phyloP scores from a whole-genome alignment of 1,140 invertebrate species.

The Drosophila gunungcola region DNA sequence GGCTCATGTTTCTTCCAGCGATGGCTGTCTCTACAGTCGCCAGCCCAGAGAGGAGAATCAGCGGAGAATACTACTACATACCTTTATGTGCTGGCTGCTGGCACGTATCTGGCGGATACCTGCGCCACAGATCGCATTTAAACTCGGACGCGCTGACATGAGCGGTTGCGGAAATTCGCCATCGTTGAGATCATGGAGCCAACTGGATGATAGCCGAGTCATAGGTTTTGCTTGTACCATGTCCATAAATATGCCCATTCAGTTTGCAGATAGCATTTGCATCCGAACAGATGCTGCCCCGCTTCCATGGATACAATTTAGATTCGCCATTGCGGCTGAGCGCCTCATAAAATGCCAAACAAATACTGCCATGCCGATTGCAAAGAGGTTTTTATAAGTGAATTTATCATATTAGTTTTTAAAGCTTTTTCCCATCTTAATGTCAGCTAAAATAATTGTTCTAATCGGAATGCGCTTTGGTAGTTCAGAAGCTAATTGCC shows the following conservation, averaged over 20 bases:
- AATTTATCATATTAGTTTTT: conserved; percentile 18
- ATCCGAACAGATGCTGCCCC: conserved; percentile 10
- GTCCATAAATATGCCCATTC: conserved; percentile 41
- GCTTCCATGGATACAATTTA: conserved; percentile 8
- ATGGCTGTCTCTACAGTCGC: conserved; percentile 16
- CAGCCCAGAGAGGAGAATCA: not conserved
- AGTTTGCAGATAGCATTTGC: conserved; percentile 17
- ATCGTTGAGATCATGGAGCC: conserved; percentile 35
- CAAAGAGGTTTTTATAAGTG: conserved; percentile 2
- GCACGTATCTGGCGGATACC: conserved; percentile 17
- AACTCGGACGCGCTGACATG: conserved; percentile 33
- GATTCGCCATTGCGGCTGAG: conserved; percentile 12
- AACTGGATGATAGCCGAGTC: conserved; percentile 35
- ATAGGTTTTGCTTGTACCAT: conserved; percentile 23
- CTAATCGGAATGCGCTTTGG: conserved; percentile 30
- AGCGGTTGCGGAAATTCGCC: conserved; percentile 39
- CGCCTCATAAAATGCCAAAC: conserved; percentile 12
- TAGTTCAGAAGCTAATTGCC: conserved; percentile 9
- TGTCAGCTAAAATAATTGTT: conserved; percentile 13
- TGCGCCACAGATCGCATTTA: conserved; percentile 33
- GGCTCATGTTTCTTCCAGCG: conserved; percentile 71
- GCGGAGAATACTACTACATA: not conserved
- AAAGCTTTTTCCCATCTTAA: not conserved
- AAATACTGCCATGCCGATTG: conserved; percentile 4
- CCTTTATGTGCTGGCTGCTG: not conserved